Evolutionary conservation across 2,797 vertebrate species (phyloP).

Genomic region (Propithecus deckenii): DNA sequence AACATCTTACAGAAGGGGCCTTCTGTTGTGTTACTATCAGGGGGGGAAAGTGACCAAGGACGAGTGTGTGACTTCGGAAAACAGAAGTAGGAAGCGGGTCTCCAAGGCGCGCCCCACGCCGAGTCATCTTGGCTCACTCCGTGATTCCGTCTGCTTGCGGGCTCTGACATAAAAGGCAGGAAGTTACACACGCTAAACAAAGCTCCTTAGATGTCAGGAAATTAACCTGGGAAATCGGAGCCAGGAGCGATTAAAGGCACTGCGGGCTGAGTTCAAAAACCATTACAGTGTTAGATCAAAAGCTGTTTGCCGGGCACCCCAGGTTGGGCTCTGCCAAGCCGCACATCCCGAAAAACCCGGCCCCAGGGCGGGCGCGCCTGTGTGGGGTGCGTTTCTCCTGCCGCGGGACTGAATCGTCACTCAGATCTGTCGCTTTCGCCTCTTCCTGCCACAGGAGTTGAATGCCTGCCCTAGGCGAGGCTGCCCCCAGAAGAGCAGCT

Average conservation of each 20-base stretch:
- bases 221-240: constrained; percentile 77
- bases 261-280: constrained; percentile 57
- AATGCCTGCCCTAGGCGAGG: background rate
- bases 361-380: background rate
- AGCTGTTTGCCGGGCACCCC: constrained; percentile 48
- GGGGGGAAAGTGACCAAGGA: background rate
- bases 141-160: constrained; percentile 55
- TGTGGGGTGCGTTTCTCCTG: background rate
- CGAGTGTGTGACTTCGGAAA: constrained; percentile 16
- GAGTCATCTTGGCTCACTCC: constrained; percentile 53
- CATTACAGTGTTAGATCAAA: constrained; percentile 65
- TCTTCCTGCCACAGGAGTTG: background rate
- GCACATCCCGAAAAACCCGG: background rate
- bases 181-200: constrained; percentile 74
- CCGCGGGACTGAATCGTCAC: background rate
- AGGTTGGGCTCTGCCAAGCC: background rate
- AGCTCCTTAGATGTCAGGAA: constrained; percentile 82
- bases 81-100: constrained; percentile 19
- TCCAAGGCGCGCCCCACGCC: background rate
- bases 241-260: constrained; percentile 66
- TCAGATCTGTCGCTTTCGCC: background rate
- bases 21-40: constrained; percentile 31
- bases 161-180: constrained; percentile 80
- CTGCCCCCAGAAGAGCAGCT: background rate
- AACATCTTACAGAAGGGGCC: background rate